Evolutionary conservation across 92 coral and sea anemone species (phyloP).

Genomic region (Heteractis magnifica): DNA sequence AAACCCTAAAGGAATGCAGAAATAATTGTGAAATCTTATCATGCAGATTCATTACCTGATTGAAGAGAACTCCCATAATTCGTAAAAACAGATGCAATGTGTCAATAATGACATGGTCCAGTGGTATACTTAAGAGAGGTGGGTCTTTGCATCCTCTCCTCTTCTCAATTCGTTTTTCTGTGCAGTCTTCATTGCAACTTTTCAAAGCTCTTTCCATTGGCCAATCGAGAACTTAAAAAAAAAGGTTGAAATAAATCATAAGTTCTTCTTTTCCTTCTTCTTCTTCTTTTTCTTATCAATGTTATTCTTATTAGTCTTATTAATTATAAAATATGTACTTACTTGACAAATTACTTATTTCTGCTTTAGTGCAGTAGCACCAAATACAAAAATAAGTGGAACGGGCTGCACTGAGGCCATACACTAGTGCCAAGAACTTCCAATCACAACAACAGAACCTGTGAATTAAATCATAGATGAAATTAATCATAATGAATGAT

Average conservation of each 20-base stretch:
- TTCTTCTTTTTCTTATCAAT: no score
- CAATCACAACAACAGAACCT: background rate
- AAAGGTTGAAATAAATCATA: background rate
- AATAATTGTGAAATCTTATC: background rate
- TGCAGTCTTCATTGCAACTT: background rate
- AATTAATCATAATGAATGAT: background rate
- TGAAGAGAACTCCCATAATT: constrained; percentile 6
- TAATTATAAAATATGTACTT: background rate
- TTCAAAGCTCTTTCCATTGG: background rate
- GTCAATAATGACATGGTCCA: constrained; percentile 4
- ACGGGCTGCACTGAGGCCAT: background rate
- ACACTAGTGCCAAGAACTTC: background rate
- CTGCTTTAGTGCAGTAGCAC: background rate
- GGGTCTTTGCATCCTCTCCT: constrained; percentile 1
- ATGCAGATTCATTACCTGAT: constrained; percentile 4
- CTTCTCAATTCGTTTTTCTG: background rate
- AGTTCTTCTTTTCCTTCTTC: no score
- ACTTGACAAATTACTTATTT: constrained; percentile 1
- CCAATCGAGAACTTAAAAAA: background rate
- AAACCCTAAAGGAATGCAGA: no score
- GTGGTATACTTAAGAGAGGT: background rate
- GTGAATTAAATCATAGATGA: background rate
- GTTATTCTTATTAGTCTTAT: background rate
- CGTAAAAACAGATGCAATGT: background rate
- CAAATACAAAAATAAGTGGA: background rate